Conservation (phyloP, 2,888 invertebrate species). For the Linnaemya vulpina region DNA sequence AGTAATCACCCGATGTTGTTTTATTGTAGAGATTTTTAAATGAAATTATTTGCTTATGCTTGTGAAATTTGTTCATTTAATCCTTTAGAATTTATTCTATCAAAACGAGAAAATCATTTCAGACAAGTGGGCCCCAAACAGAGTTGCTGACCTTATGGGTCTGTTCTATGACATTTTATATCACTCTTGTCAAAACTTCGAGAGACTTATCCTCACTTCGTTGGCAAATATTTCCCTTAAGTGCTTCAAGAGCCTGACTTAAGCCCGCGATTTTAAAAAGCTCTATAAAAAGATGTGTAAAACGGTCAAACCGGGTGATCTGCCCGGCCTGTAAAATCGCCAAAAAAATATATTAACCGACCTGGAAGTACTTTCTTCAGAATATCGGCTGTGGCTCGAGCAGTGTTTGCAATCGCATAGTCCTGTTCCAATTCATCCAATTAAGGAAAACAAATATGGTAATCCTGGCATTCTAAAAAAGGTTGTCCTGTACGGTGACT, state of each 20-base stretch:
- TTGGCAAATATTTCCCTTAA: neutral
- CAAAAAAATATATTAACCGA: too few relatives aligned
- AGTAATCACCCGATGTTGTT: neutral
- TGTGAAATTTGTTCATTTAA: neutral
- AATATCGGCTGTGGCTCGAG: too few relatives aligned
- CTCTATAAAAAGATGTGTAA: too few relatives aligned
- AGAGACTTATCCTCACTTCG: neutral
- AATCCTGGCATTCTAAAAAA: too few relatives aligned
- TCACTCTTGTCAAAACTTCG: neutral
- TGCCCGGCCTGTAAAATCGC: too few relatives aligned
- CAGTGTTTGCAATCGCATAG: too few relatives aligned
- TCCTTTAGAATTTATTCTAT: neutral
- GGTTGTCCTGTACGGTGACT: too few relatives aligned
- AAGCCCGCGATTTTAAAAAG: too few relatives aligned
- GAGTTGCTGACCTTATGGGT: neutral
- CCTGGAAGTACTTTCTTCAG: too few relatives aligned
- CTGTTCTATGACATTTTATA: neutral
- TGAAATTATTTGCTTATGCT: neutral
- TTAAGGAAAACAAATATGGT: too few relatives aligned
- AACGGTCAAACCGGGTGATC: too few relatives aligned
- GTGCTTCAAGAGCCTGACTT: neutral
- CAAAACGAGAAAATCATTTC: neutral
- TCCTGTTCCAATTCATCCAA: too few relatives aligned
- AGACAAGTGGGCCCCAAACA: neutral
- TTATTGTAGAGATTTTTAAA: neutral